Conservation (phyloP, 2,888 invertebrate species). For the Diplazon laetatorius region DNA sequence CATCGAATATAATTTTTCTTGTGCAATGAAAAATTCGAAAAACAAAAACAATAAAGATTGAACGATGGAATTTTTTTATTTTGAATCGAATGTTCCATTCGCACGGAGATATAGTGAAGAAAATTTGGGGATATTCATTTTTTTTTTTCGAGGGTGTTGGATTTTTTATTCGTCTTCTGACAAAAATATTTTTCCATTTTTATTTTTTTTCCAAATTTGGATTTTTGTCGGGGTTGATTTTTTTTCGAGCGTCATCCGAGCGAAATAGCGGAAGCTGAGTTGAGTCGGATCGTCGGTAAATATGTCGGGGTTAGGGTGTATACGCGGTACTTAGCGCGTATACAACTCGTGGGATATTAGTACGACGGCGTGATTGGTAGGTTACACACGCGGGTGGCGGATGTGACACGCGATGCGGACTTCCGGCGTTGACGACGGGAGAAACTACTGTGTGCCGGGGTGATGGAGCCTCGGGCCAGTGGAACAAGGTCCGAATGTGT, state of each 20-base stretch:
- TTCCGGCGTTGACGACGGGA: constrained; percentile 69
- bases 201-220: too few species aligned
- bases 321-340: constrained; percentile 44
- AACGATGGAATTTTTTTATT: not conserved
- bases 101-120: too few species aligned
- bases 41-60: not conserved
- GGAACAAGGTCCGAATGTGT: constrained; percentile 46
- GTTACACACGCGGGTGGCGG: constrained; percentile 65
- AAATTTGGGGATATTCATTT: too few species aligned
- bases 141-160: too few species aligned
- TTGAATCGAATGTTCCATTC: too few species aligned
- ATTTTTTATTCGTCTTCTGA: too few species aligned
- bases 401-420: constrained; percentile 71
- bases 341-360: constrained; percentile 41
- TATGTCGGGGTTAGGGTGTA: constrained; percentile 42
- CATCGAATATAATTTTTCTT: too few species aligned
- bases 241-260: too few species aligned
- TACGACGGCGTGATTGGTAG: constrained; percentile 71
- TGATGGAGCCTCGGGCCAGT: constrained; percentile 61
- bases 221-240: too few species aligned
- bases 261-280: constrained; percentile 41
- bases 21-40: too few species aligned
- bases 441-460: constrained; percentile 46
- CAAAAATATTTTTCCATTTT: too few species aligned
- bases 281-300: constrained; percentile 49